phyloP scores from a whole-genome alignment of 2,113 vertebrate species.

The Macquaria australasica region DNA sequence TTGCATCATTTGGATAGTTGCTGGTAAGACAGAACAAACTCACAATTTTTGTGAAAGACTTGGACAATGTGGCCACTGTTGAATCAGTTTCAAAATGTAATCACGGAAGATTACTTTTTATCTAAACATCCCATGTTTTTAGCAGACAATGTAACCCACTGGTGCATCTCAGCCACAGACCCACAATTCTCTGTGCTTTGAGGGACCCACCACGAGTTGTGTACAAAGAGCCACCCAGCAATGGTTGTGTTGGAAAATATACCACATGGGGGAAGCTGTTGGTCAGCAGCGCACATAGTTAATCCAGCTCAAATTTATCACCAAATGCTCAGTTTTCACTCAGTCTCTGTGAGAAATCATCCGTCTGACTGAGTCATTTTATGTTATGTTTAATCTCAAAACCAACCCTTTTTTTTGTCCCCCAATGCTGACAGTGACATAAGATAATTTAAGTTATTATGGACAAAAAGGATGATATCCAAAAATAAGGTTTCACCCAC shows the following conservation, averaged over 20 bases:
- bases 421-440: not conserved
- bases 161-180: conserved; percentile 44
- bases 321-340: not conserved
- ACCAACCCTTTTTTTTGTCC: too few species aligned
- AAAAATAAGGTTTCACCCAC: not conserved
- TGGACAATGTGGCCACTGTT: not conserved
- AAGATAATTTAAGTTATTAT: not conserved
- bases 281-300: not conserved
- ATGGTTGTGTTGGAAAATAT: conserved; percentile 43
- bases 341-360: not conserved
- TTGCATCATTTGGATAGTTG: not conserved
- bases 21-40: not conserved
- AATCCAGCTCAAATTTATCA: conserved; percentile 19
- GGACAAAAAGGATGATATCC: not conserved
- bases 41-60: conserved; percentile 13
- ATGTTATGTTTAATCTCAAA: not conserved
- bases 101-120: conserved; percentile 25
- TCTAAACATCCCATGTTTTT: conserved; percentile 55
- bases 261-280: conserved; percentile 33
- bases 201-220: conserved; percentile 65
- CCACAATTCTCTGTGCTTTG: conserved; percentile 46
- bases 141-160: conserved; percentile 36
- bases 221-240: conserved; percentile 58
- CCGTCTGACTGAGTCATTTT: not conserved
- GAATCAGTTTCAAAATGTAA: conserved; percentile 33